Conservation (phyloP, 2,888 invertebrate genomes). For the Argynnis bischoffii region DNA sequence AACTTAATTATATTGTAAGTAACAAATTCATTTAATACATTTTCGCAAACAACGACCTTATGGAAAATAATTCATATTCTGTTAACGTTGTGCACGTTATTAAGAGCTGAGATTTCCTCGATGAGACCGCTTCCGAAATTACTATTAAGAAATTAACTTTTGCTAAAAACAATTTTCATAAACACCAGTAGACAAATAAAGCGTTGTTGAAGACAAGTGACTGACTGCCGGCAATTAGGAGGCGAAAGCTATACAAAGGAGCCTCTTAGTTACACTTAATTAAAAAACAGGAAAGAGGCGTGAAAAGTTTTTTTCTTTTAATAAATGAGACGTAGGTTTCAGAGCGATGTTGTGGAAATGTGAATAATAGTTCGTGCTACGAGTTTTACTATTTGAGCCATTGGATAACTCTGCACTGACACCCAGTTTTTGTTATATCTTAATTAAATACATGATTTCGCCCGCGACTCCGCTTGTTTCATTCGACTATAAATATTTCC, state of each 20-base stretch:
- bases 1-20: background rate
- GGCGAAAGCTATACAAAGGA: conserved; percentile 61
- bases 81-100: conserved; percentile 14
- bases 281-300: conserved; percentile 63
- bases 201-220: conserved; percentile 69
- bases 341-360: conserved; percentile 31
- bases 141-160: conserved; percentile 37
- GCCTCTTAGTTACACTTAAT: conserved; percentile 75
- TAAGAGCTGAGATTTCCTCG: conserved; percentile 11
- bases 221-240: conserved; percentile 75
- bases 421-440: background rate
- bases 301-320: conserved; percentile 31
- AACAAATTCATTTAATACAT: conserved; percentile 16
- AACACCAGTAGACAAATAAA: conserved; percentile 61
- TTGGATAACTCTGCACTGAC: background rate
- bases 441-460: conserved; percentile 6
- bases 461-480: too few species aligned
- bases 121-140: conserved; percentile 5
- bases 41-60: background rate
- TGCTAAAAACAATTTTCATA: conserved; percentile 45
- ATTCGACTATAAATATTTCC: too few species aligned
- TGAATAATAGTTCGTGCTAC: conserved; percentile 34
- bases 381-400: conserved; percentile 29
- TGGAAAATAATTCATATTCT: conserved; percentile 13
- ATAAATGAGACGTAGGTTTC: conserved; percentile 26